Evolutionary conservation across 2,113 vertebrate genomes (phyloP).

Genomic region (Vimba vimba): DNA sequence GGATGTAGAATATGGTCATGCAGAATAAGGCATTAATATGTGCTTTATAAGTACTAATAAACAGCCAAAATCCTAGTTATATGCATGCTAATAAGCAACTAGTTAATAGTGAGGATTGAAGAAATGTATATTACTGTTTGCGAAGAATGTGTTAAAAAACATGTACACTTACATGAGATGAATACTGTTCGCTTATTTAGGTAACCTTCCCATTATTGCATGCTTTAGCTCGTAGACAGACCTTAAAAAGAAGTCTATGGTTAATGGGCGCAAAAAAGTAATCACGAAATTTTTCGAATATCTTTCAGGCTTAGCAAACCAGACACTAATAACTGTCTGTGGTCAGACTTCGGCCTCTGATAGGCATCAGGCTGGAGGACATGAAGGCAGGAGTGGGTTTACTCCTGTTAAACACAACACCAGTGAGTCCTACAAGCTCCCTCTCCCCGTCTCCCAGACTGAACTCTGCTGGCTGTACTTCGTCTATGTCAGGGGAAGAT

Average conservation of each 20-base stretch:
- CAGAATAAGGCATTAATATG: no score
- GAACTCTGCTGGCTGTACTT: conserved; percentile 50
- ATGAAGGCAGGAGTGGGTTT: conserved; percentile 42
- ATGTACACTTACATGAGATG: no score
- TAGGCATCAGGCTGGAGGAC: conserved; percentile 49
- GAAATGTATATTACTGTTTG: no score
- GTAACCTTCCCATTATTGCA: not conserved
- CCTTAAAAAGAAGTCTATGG: conserved; percentile 24
- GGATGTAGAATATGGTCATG: no score
- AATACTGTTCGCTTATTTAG: not conserved
- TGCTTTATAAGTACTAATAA: no score
- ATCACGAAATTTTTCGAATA: conserved; percentile 30
- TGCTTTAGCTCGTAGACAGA: not conserved
- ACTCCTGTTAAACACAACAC: conserved; percentile 39
- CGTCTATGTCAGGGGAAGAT: conserved; percentile 47
- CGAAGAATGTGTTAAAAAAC: no score
- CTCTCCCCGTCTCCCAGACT: conserved; percentile 38
- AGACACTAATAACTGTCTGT: conserved; percentile 38
- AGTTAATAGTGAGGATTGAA: no score
- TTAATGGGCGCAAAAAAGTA: conserved; percentile 11
- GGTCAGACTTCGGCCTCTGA: conserved; percentile 33
- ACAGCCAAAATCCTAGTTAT: no score
- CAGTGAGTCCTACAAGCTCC: conserved; percentile 32
- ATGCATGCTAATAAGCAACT: no score
- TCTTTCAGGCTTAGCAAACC: conserved; percentile 5